phyloP scores from a whole-genome alignment of 2,113 vertebrate genomes.

The Corvus hawaiiensis region DNA sequence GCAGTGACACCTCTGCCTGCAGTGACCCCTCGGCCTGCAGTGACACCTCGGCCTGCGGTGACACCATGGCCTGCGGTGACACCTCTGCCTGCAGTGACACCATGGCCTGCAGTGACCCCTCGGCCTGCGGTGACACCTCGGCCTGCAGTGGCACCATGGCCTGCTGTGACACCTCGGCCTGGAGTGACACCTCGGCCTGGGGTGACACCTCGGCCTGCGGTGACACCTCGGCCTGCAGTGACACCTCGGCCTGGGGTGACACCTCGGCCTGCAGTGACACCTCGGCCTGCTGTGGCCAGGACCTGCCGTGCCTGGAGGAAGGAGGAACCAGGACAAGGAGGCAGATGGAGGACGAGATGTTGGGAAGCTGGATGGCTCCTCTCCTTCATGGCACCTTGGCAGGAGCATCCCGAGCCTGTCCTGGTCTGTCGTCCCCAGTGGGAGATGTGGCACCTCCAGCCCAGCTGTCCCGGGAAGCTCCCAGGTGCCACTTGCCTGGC shows the following conservation, averaged over 20 bases:
- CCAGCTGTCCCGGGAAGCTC: rapidly evolving
- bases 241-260: rapidly evolving
- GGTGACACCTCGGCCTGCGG: background rate
- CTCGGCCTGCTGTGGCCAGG: background rate
- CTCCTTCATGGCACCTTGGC: background rate
- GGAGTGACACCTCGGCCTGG: rapidly evolving
- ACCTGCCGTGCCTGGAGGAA: rapidly evolving
- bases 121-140: rapidly evolving
- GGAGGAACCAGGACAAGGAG: background rate
- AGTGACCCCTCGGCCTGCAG: rapidly evolving
- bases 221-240: rapidly evolving
- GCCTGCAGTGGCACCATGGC: rapidly evolving
- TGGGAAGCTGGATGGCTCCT: background rate
- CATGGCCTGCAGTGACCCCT: background rate
- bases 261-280: background rate
- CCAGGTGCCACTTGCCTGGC: background rate
- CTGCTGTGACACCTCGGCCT: rapidly evolving
- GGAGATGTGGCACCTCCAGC: background rate
- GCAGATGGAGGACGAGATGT: rapidly evolving
- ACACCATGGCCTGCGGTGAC: rapidly evolving
- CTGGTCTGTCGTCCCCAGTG: background rate
- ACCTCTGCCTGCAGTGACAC: rapidly evolving
- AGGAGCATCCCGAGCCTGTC: background rate
- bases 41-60: background rate
- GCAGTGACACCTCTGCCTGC: rapidly evolving